Percentiles rank a stretch among this genome's conserved stretches.
These are phyloP conservation scores for Muntiacus reevesi DNA, from an alignment of 2,113 vertebrate species.

Conservation along the genomic window DNA sequence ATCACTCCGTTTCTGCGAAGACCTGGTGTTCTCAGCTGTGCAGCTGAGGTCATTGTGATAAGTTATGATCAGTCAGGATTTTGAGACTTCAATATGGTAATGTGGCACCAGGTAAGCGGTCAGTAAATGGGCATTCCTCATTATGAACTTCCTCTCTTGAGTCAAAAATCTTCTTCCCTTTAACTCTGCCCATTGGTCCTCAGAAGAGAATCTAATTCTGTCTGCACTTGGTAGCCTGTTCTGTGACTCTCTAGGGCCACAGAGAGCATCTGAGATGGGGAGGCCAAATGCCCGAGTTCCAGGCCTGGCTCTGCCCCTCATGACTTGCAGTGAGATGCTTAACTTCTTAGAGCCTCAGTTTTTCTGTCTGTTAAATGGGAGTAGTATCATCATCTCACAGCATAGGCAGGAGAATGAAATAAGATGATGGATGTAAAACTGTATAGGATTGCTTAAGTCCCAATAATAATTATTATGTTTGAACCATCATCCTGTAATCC, in stretches of 20 bases:
- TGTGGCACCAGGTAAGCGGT: accelerated
- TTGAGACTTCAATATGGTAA: background rate
- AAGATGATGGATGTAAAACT: accelerated
- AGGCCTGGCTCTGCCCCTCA: background rate
- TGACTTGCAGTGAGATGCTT: background rate
- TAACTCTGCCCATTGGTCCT: background rate
- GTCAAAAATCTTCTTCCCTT: background rate
- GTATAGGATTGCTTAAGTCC: background rate
- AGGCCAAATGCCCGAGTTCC: background rate
- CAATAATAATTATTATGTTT: background rate
- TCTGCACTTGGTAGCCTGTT: accelerated
- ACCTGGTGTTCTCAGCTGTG: accelerated
- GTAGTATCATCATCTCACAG: background rate
- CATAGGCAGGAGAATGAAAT: background rate
- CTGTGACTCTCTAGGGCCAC: accelerated
- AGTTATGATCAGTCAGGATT: background rate
- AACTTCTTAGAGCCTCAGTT: background rate
- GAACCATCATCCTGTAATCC: background rate
- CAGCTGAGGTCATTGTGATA: accelerated
- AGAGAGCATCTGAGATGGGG: background rate
- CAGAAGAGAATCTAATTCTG: no score
- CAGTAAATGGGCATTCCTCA: background rate
- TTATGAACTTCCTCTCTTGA: background rate
- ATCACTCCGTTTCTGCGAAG: accelerated
- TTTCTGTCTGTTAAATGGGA: background rate